Conservation (phyloP, 2,888 invertebrate species). For the Stenichneumon culpator region DNA sequence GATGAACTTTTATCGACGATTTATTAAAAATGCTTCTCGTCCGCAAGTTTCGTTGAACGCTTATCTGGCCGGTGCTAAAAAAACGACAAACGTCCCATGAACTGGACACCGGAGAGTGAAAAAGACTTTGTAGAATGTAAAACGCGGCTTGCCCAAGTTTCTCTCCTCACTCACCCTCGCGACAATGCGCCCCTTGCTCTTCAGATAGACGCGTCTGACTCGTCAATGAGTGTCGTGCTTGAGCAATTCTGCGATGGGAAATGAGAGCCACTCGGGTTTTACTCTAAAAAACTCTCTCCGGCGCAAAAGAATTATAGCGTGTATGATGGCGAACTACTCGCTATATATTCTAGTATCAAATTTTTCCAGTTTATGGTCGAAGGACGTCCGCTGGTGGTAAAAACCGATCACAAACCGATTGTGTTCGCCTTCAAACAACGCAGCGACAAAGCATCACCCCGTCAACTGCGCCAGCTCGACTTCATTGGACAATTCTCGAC, state of each 20-base stretch:
- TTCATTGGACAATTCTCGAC: slow-evolving; percentile 57
- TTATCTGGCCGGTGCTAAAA: background rate
- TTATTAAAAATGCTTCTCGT: slow-evolving; percentile 5
- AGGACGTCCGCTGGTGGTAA: slow-evolving; percentile 22
- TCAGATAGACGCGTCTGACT: slow-evolving; percentile 29
- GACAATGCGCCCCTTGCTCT: background rate
- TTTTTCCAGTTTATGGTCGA: slow-evolving; percentile 52
- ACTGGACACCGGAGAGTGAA: slow-evolving; percentile 12
- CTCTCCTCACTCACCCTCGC: slow-evolving; percentile 22
- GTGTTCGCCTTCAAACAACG: slow-evolving; percentile 36
- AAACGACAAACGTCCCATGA: slow-evolving; percentile 16
- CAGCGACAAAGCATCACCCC: slow-evolving; percentile 44
- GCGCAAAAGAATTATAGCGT: slow-evolving; percentile 53
- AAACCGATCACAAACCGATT: slow-evolving; percentile 58
- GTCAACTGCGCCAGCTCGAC: slow-evolving; percentile 41
- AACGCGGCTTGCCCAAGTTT: slow-evolving; percentile 15
- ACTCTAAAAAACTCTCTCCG: slow-evolving; percentile 49
- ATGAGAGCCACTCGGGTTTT: slow-evolving; percentile 39
- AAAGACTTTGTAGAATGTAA: slow-evolving; percentile 18
- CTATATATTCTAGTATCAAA: slow-evolving; percentile 26
- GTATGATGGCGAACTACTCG: slow-evolving; percentile 46
- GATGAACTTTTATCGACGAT: slow-evolving; percentile 31
- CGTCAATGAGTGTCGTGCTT: slow-evolving; percentile 20
- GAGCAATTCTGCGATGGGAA: slow-evolving; percentile 12
- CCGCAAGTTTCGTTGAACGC: background rate